Evolutionary conservation across 2,888 invertebrate genomes (phyloP), one percentile per base, ranked within the genome.

Genomic region (Liposcelis brunnea): DNA sequence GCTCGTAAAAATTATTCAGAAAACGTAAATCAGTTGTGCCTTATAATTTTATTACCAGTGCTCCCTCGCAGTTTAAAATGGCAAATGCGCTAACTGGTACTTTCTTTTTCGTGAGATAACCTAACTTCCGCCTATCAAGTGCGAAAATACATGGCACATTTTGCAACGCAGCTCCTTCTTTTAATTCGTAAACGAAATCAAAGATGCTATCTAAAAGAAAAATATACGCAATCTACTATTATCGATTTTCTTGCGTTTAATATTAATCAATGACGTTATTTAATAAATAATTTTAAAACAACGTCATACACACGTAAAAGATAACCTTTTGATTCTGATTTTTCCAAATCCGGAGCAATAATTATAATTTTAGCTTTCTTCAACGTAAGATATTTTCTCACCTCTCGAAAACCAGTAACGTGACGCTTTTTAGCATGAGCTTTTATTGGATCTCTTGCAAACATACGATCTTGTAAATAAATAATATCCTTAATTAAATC

Each of bases 281-380:
- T n/a, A n/a, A n/a, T n/a, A n/a, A n/a, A n/a, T n/a, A n/a, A n/a
- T n/a, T n/a, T n/a, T n/a, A n/a, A n/a, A n/a, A n/a, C n/a, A n/a
- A n/a, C n/a, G n/a, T n/a, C n/a, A n/a, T n/a, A n/a, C n/a, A n/a
- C n/a, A n/a, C n/a, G n/a, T n/a, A n/a, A n/a, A n/a, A n/a, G n/a
- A 6, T 12, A 47, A 52, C 55, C 55, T 44, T 55, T 49, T 43
- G 45, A 32, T 45, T 48, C 45, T 12, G 45, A 34, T 19, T 62
- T 62, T 52, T 77, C 76, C 52, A 77, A 63, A 56, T 79, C 74
- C 2, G 76, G 71, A 7, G 78, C 76, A 42, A 79, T 63, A 6
- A 79, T 61, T 6, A 78, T 59, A 48, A 74, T 58, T 55, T 72
- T 72, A 1, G 76, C 60, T 58, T 72, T 74, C 47, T 67, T 68